Base-by-base conservation (phyloP, 2,113 vertebrate genomes). In the Psilopogon haemacephalus region DNA sequence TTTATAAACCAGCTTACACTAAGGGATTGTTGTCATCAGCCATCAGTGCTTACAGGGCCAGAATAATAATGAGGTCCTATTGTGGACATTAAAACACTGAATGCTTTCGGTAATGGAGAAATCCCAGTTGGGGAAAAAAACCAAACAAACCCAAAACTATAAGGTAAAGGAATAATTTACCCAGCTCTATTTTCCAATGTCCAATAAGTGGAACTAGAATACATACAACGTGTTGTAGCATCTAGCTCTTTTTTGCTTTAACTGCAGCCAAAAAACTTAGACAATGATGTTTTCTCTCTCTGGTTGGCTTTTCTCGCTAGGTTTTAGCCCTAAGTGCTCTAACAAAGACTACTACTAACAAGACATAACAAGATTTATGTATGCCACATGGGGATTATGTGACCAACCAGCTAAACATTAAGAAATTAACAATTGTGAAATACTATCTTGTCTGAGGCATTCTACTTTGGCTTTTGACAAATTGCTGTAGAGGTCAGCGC, bases 1-100 rank as follows among this genome's bases (percentile, higher is more conserved):
- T 95, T 71, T 70, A 85, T 96, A 95, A 95, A 84, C 58, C 54
- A 58, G n/a, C 13, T 88, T 94, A 85, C 56, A 54, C 65, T 63
- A 86, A 87, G 72, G 90, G 48, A 88, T 60, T 88, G 35, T 40
- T 90, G 84, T 87, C 93, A 88, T 70, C 75, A 88, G 44, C 75
- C 77, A 65, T 91, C 60, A 83, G 44, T 12, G 17, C 64, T 93
- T 58, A 67, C 42, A 67, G 46, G 35, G 8, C 8, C 63, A 80
- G 72, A 93, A 88, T 92, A 86, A 68, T 84, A 63, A 91, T 86
- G 46, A 92, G 20, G 3, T 83, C 67, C 74, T 86, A 20, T 28
- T 55, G 5, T 44, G 76, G 54, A 46, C 56, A 55, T 3, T 64
- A 27, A 54, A 67, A 40, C 10, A 28, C 23, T 55, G 21, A 15